These are phyloP conservation scores for Limosa lapponica DNA, from an alignment of 2,797 vertebrate genomes.

Conservation along the genomic window DNA sequence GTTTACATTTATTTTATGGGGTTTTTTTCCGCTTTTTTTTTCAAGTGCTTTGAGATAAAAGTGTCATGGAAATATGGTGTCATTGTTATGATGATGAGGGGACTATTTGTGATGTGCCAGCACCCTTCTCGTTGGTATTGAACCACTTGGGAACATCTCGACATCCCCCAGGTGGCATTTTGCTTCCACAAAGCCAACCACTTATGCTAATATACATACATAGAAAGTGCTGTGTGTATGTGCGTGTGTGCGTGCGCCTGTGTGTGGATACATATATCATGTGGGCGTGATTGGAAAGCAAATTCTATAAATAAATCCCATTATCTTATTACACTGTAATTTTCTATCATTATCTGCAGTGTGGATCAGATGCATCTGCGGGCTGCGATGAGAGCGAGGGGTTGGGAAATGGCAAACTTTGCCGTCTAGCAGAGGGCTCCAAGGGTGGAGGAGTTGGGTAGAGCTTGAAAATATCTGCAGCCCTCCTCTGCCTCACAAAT, in stretches of 20 bases:
- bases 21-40: neutral
- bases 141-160: constrained; percentile 54
- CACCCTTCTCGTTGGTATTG: constrained; percentile 3
- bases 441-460: neutral
- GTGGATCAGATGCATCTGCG: constrained; percentile 67
- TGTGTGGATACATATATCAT: constrained; percentile 3
- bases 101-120: constrained; percentile 54
- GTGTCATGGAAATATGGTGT: constrained; percentile 25
- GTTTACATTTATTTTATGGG: neutral
- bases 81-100: constrained; percentile 63
- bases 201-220: constrained; percentile 56
- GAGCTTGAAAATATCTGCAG: neutral
- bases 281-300: constrained; percentile 58
- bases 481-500: neutral
- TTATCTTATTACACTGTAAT: constrained; percentile 69
- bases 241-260: neutral
- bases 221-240: constrained; percentile 19
- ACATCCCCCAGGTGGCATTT: constrained; percentile 64
- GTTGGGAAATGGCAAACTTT: constrained; percentile 54
- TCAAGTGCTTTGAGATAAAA: constrained; percentile 15
- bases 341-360: constrained; percentile 66
- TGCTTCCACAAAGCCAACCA: constrained; percentile 58
- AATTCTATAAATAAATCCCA: constrained; percentile 72
- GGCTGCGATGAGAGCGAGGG: constrained; percentile 37
- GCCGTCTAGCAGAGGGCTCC: neutral